Evolutionary conservation across 2,797 vertebrate species (phyloP).

Genomic region (Avahi laniger): DNA sequence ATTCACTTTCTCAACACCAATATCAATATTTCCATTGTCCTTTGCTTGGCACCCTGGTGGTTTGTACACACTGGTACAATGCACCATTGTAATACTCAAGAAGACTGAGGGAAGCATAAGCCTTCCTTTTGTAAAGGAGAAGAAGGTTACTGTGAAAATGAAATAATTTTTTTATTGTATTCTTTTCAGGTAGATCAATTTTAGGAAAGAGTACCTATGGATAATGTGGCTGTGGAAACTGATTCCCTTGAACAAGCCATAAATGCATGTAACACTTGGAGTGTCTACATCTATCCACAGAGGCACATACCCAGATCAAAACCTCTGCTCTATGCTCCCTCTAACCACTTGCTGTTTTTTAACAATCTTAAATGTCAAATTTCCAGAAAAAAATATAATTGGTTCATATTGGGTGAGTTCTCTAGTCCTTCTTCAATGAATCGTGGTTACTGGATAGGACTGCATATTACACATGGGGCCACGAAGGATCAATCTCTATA

Average conservation of each 20-base stretch:
- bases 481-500: background rate
- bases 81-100: background rate
- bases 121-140: background rate
- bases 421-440: background rate
- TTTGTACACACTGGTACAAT: background rate
- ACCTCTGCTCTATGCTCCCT: background rate
- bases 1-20: background rate
- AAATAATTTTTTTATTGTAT: background rate
- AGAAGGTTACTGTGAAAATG: background rate
- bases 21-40: background rate
- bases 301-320: background rate
- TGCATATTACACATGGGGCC: background rate
- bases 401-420: background rate
- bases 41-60: background rate
- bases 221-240: background rate
- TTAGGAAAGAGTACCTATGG: background rate
- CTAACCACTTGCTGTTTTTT: background rate
- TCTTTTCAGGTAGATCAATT: background rate
- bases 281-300: background rate
- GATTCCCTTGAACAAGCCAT: background rate
- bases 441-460: background rate
- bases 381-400: background rate
- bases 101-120: background rate
- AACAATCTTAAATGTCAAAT: background rate
- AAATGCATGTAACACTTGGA: background rate